These are phyloP conservation scores for Apostichopus japonicus DNA, from an alignment of 35 echinoderm and acorn worm species.

Conservation along the genomic window DNA sequence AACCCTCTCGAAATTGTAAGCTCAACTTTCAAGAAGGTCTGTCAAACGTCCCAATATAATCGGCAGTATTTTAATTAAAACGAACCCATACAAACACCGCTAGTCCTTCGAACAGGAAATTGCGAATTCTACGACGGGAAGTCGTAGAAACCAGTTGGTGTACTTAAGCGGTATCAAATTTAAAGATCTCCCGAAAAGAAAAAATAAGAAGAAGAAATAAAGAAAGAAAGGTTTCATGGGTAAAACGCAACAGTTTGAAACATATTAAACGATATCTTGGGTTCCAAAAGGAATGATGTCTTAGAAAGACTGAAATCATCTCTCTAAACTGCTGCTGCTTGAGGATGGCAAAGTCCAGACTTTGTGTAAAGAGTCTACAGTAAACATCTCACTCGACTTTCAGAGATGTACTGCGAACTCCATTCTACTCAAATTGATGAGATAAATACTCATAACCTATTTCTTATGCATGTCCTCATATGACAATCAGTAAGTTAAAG, in stretches of 20 bases:
- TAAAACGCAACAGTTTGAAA: constrained; percentile 52
- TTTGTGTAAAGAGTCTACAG: too few relatives aligned
- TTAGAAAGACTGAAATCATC: too few relatives aligned
- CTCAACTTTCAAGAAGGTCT: constrained; percentile 53
- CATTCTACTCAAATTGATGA: too few relatives aligned
- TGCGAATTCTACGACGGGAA: constrained; percentile 57
- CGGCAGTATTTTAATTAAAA: constrained; percentile 59
- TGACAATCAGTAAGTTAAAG: too few relatives aligned
- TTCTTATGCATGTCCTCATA: too few relatives aligned
- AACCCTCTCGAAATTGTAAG: constrained; percentile 50
- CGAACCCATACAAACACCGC: constrained; percentile 40
- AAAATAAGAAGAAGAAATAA: background rate
- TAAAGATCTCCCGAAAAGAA: constrained; percentile 33
- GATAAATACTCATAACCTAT: too few relatives aligned
- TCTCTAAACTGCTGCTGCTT: too few relatives aligned
- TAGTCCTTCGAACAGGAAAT: constrained; percentile 56
- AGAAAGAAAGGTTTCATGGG: constrained; percentile 2
- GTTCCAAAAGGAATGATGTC: background rate
- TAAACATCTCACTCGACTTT: too few relatives aligned
- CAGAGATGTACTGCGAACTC: too few relatives aligned
- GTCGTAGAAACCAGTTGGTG: constrained; percentile 56
- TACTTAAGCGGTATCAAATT: constrained; percentile 64
- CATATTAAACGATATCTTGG: constrained; percentile 43
- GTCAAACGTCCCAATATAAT: constrained; percentile 48
- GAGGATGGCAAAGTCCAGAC: too few relatives aligned